A percentile compares a stretch with the other conserved stretches of the same genome.
Evolutionary conservation across 2,113 vertebrate species (phyloP).

Genomic region (Sigmodon hispidus): DNA sequence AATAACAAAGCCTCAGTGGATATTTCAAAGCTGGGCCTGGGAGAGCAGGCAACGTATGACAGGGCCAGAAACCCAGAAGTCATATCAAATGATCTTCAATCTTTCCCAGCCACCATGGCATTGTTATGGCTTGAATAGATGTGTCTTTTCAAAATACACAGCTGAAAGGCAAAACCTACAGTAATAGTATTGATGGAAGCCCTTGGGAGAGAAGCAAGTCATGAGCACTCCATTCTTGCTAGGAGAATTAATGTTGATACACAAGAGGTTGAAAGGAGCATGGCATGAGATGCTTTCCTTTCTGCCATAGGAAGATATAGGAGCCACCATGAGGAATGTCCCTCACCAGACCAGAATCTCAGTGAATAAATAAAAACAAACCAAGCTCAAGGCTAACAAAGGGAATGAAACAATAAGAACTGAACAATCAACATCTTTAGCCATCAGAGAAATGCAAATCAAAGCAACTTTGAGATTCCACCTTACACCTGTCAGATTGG

Average conservation of each 20-base stretch:
- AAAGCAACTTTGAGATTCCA: too few species aligned
- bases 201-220: neutral
- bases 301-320: neutral
- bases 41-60: neutral
- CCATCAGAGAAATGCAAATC: too few species aligned
- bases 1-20: too few species aligned
- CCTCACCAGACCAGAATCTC: neutral
- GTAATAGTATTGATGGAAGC: too few species aligned
- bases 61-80: neutral
- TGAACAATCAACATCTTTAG: too few species aligned
- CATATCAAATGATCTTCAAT: neutral
- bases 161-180: neutral
- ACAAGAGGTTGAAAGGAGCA: neutral
- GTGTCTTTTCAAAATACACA: neutral
- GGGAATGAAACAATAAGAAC: neutral
- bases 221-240: neutral
- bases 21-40: neutral
- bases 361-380: neutral
- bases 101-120: neutral
- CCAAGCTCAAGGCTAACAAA: neutral
- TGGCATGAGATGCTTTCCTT: neutral
- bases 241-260: neutral
- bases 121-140: neutral
- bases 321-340: neutral
- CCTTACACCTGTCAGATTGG: too few species aligned